A percentile compares a stretch with the other conserved stretches of the same genome.
phyloP scores from a whole-genome alignment of 2,797 vertebrate genomes.

The Gymnothorax reevesii region DNA sequence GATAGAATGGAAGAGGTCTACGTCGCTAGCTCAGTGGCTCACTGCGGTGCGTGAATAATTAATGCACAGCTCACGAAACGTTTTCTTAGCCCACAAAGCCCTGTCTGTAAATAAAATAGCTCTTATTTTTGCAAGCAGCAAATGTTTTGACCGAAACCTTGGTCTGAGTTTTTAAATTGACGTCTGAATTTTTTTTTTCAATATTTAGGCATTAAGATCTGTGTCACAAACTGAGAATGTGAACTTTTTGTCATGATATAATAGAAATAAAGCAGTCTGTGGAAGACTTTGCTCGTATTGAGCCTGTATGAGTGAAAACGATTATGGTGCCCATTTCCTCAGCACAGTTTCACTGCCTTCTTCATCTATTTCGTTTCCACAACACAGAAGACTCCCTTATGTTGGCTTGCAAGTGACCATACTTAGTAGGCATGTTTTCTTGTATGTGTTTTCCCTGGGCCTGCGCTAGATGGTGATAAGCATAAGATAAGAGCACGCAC shows the following conservation, averaged over 20 bases:
- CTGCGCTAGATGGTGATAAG: background rate
- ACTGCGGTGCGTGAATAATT: conserved; percentile 10
- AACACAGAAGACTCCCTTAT: background rate
- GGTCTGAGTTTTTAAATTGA: background rate
- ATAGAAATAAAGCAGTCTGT: background rate
- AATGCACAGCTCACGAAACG: background rate
- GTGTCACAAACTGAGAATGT: background rate
- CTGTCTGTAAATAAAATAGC: background rate
- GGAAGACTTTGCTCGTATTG: background rate
- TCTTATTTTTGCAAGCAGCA: background rate
- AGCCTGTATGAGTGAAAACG: background rate
- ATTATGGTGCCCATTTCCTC: background rate
- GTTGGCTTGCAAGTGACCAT: background rate
- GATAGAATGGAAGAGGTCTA: conserved; percentile 16
- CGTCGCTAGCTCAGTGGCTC: background rate
- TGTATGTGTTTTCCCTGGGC: background rate
- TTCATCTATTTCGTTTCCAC: background rate
- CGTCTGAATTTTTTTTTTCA: background rate
- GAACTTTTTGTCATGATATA: background rate
- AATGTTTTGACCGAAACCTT: background rate
- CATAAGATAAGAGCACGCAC: background rate
- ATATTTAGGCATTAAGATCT: background rate
- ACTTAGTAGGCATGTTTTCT: background rate
- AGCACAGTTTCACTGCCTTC: background rate
- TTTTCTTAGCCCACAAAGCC: background rate